Percentiles rank a stretch among this genome's conserved stretches.
Conservation (phyloP, 2,797 vertebrate genomes). For the Scolopax bukidnonensis region DNA sequence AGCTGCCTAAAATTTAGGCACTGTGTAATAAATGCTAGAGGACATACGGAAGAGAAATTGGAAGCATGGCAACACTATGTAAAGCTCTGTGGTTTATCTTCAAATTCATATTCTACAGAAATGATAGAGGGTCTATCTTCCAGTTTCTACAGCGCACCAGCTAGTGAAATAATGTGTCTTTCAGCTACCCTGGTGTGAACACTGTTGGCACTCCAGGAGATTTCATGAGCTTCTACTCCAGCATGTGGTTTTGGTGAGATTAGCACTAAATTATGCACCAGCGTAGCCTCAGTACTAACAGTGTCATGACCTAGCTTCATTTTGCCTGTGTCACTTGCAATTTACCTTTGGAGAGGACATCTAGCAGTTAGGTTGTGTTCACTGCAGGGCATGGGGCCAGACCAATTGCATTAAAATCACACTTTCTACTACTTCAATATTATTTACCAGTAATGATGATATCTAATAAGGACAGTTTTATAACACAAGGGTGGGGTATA, state of each 20-base stretch:
- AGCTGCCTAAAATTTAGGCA: background rate
- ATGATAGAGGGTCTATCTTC: background rate
- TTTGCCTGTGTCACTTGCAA: background rate
- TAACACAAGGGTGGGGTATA: background rate
- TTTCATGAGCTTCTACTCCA: background rate
- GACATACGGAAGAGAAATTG: background rate
- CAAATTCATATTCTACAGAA: background rate
- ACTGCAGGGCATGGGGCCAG: background rate
- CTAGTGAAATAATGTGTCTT: background rate
- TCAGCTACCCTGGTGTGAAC: background rate
- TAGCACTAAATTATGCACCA: background rate
- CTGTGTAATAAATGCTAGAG: background rate
- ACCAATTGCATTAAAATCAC: background rate
- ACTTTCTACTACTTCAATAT: background rate
- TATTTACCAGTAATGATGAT: background rate
- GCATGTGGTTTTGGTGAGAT: background rate
- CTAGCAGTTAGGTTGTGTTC: background rate
- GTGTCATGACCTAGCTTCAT: background rate
- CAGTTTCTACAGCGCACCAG: background rate
- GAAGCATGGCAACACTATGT: background rate
- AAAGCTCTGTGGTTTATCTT: background rate
- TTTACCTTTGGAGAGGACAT: background rate
- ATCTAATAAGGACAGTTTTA: background rate
- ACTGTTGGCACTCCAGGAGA: background rate
- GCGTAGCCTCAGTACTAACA: background rate